Percentiles rank a stretch among this genome's conserved stretches.
Conservation (phyloP, 2,113 vertebrate genomes). For the Brachyhypopomus gauderio region DNA sequence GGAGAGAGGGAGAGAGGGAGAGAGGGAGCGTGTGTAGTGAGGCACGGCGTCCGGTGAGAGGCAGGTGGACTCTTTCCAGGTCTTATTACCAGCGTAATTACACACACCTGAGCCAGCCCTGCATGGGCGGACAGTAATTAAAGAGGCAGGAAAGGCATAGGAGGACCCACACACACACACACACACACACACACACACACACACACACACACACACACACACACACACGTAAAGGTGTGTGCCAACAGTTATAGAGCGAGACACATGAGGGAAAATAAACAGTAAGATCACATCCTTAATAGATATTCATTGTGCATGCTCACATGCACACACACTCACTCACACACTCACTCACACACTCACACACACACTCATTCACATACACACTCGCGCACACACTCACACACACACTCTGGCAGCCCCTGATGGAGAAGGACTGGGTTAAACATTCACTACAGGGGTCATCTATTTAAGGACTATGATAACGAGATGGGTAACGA, state of each 20-base stretch:
- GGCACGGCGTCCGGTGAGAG: constrained; percentile 65
- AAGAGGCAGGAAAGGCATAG: constrained; percentile 48
- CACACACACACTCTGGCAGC: background rate
- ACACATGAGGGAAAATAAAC: constrained; percentile 33
- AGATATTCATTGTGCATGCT: constrained; percentile 24
- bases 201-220: constrained; percentile 23
- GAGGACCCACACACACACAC: constrained; percentile 5
- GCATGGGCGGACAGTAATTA: constrained; percentile 53
- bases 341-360: constrained; percentile 15
- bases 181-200: constrained; percentile 26
- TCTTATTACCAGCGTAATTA: constrained; percentile 76
- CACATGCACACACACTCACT: background rate
- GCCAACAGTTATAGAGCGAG: constrained; percentile 54
- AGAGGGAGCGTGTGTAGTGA: constrained; percentile 62
- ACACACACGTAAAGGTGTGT: constrained; percentile 34
- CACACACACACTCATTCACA: constrained; percentile 15
- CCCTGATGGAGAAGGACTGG: background rate
- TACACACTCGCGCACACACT: constrained; percentile 7
- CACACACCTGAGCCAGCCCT: constrained; percentile 72
- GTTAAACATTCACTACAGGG: constrained; percentile 26
- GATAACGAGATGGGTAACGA: constrained; percentile 75
- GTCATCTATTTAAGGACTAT: constrained; percentile 49
- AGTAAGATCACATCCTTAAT: constrained; percentile 30
- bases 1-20: background rate
- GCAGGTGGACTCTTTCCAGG: constrained; percentile 75